Evolutionary conservation across 35 echinoderm and acorn worm species (phyloP), one percentile per base, ranked within the genome.

Genomic region (Ptychodera flava): DNA sequence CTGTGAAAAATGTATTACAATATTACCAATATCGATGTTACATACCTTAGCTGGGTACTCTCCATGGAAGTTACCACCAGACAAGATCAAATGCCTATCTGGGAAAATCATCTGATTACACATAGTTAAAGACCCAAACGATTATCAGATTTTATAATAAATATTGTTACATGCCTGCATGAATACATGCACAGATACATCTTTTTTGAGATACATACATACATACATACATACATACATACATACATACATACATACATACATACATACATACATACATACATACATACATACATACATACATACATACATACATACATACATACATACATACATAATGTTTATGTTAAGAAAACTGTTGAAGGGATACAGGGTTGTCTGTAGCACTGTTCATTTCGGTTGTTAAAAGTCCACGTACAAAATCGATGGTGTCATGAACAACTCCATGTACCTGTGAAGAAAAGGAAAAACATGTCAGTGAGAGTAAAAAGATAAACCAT

Each of bases 351-450:
- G 84, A 16, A 16, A 1, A 16, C 29, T 0, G 28, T 77, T 31
- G 22, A 77, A 89, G 93, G 95, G 95, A 97, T 97, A 97, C 95
- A 79, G 95, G 95, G 37, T 97, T 97, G 78, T 97, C 95, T n/a
- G 95, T 97, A 22, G 89, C 95, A 86, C 95, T 97, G 87, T 97
- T 97, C 91, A 97, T 93, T 83, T 97, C 95, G 0, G 89, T 97
- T 32, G 88, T 93, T 27, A 97, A 87, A 84, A 97, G 85, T 31
- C 91, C 91, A 45, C 80, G 38, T 15, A 97, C 94, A 93, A 97
- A 97, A 16, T 97, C 94, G 83, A 97, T 93, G 0, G 94, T 97
- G 77, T 97, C 94, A 81, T 90, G 89, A n/a, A 97, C 94, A 32
- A 97, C 80, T 38, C 94, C 94, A 89, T 97, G 94, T 15, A 97